Evolutionary conservation across 2,113 vertebrate genomes (phyloP).

Genomic region (Cyphomyrus discorhynchus): DNA sequence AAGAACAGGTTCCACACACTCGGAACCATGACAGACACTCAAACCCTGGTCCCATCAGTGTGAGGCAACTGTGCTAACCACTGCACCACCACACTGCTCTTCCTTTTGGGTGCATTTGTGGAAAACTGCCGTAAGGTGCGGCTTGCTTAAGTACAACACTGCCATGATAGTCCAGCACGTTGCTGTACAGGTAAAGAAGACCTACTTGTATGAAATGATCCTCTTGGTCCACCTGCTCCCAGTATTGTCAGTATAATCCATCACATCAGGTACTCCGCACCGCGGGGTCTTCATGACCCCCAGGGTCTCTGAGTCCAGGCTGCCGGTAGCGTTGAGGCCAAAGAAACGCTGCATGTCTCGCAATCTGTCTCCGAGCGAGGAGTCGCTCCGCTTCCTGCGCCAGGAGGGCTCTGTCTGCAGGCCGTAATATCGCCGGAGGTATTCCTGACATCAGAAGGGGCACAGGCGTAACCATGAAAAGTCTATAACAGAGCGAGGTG

Average conservation of each 20-base stretch:
- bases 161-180: not conserved
- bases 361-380: slow-evolving; percentile 53
- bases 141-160: not conserved
- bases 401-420: slow-evolving; percentile 39
- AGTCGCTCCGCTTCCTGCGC: slow-evolving; percentile 46
- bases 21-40: too few relatives aligned
- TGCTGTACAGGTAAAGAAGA: too few relatives aligned
- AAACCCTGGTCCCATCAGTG: too few relatives aligned
- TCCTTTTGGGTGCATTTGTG: not conserved
- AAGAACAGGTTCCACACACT: too few relatives aligned
- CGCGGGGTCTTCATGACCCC: slow-evolving; percentile 54
- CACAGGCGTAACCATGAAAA: not conserved
- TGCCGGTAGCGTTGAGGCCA: slow-evolving; percentile 56
- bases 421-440: slow-evolving; percentile 56
- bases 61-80: too few relatives aligned
- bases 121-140: not conserved
- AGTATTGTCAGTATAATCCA: slow-evolving; percentile 50
- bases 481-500: not conserved
- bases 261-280: slow-evolving; percentile 61
- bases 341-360: slow-evolving; percentile 67
- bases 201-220: slow-evolving; percentile 57
- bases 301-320: slow-evolving; percentile 49
- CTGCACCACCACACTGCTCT: too few relatives aligned
- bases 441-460: slow-evolving; percentile 46
- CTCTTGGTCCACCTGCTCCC: slow-evolving; percentile 57